Conservation (phyloP, 2,797 vertebrate species). For the Acipenser ruthenus region DNA sequence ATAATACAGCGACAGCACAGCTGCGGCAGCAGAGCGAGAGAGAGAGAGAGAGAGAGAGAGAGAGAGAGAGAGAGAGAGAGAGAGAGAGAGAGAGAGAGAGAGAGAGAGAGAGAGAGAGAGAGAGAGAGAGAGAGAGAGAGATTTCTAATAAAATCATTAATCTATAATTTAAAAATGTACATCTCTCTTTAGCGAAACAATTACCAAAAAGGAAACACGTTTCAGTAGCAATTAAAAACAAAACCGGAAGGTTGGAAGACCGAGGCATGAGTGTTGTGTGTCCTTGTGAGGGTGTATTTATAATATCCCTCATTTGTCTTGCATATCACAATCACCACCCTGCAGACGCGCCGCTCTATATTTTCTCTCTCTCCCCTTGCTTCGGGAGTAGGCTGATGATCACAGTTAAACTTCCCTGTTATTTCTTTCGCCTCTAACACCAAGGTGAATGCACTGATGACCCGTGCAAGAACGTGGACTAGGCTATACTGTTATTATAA, state of each 20-base stretch:
- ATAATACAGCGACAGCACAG: neutral
- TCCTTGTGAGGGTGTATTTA: too few relatives aligned
- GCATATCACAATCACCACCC: too few relatives aligned
- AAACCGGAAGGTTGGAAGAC: neutral
- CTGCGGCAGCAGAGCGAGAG: neutral
- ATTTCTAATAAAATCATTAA: neutral
- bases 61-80: neutral
- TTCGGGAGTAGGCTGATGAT: neutral
- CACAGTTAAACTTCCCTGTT: constrained; percentile 7
- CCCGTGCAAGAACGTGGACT: too few relatives aligned
- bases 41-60: neutral
- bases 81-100: neutral
- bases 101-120: neutral
- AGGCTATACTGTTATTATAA: too few relatives aligned
- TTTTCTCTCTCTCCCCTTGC: neutral
- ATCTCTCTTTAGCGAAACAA: too few relatives aligned
- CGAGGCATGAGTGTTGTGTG: too few relatives aligned
- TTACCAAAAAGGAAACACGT: neutral
- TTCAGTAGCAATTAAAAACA: neutral
- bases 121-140: neutral
- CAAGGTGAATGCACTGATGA: neutral
- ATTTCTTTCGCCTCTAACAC: constrained; percentile 10
- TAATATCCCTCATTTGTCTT: too few relatives aligned
- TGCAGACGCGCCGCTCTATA: neutral
- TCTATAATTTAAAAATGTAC: neutral